These are phyloP conservation scores for Alectoris magna DNA, from an alignment of 2,797 vertebrate genomes.

Conservation along the genomic window DNA sequence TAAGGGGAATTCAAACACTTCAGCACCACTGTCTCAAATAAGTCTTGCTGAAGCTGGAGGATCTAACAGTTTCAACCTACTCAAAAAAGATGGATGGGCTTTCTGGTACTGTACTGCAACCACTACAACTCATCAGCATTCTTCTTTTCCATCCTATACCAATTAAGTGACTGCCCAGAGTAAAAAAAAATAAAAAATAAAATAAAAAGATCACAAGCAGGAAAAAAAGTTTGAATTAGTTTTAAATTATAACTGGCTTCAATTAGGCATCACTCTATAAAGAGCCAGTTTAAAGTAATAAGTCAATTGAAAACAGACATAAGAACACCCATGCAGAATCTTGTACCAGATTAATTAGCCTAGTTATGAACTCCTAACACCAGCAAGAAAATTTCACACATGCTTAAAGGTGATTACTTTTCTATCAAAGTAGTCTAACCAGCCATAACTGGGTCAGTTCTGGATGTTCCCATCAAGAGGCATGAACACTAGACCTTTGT, in stretches of 20 bases:
- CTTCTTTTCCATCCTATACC: neutral
- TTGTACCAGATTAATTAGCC: neutral
- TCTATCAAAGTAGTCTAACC: neutral
- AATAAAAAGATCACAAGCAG: neutral
- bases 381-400: neutral
- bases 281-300: neutral
- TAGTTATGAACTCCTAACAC: neutral
- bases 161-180: neutral
- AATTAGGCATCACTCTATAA: neutral
- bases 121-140: neutral
- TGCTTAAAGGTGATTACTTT: neutral
- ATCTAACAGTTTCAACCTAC: neutral
- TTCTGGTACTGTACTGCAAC: slow-evolving; percentile 8
- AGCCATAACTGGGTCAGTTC: neutral
- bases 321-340: neutral
- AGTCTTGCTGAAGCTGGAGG: slow-evolving; percentile 12
- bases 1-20: neutral
- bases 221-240: neutral
- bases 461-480: neutral
- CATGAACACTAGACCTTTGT: neutral
- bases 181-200: neutral
- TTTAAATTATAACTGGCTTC: neutral
- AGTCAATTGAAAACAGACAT: neutral
- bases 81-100: neutral
- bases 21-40: neutral